Percentiles rank a stretch among this genome's conserved stretches.
Conservation (phyloP, 1,140 invertebrate species). For the Acyrthosiphon pisum region DNA sequence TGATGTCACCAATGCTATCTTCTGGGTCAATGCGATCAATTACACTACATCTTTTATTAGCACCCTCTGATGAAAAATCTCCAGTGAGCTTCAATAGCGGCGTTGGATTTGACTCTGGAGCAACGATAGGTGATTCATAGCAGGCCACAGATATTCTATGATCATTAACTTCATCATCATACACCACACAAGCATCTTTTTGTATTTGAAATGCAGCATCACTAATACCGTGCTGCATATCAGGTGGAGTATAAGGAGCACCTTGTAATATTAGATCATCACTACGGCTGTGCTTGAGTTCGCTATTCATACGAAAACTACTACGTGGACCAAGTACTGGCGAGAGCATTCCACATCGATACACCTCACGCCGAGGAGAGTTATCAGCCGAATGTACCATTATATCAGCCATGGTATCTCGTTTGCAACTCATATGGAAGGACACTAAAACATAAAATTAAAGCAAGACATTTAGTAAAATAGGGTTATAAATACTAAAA, state of each 20-base stretch:
- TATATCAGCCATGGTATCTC: conserved; percentile 52
- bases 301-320: conserved; percentile 59
- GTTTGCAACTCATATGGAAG: conserved; percentile 41
- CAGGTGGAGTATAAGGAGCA: conserved; percentile 64
- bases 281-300: conserved; percentile 62
- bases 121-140: conserved; percentile 45
- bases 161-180: conserved; percentile 62
- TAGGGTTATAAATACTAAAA: not conserved
- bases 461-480: not conserved
- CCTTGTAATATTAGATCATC: conserved; percentile 63
- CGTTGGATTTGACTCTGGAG: conserved; percentile 55
- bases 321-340: conserved; percentile 55
- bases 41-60: conserved; percentile 59
- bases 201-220: conserved; percentile 61
- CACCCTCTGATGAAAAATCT: conserved; percentile 60
- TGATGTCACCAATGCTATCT: conserved; percentile 71
- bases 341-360: conserved; percentile 48
- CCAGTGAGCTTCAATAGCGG: conserved; percentile 61
- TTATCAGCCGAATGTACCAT: conserved; percentile 55
- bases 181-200: conserved; percentile 62
- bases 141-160: conserved; percentile 60
- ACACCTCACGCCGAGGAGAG: conserved; percentile 49
- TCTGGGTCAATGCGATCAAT: conserved; percentile 69
- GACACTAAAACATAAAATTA: conserved; percentile 39
- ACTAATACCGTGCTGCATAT: conserved; percentile 63